These are phyloP conservation scores for Dysmachus trigonus DNA, from an alignment of 2,888 invertebrate genomes.

Conservation along the genomic window DNA sequence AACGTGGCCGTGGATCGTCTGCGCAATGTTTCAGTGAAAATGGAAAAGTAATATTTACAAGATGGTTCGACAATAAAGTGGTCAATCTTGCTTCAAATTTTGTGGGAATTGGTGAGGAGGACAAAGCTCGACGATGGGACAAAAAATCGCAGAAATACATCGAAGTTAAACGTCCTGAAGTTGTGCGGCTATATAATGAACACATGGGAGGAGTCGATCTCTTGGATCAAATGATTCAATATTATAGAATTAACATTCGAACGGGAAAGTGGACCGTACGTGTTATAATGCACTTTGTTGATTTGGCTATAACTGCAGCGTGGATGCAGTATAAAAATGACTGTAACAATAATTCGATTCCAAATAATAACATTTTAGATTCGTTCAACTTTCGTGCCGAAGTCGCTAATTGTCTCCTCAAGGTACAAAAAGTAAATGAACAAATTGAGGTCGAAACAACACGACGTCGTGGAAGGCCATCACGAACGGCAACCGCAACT, in stretches of 20 bases:
- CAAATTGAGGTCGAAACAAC: too few relatives aligned
- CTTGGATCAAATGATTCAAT: slow-evolving; percentile 50
- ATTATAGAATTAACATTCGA: slow-evolving; percentile 50
- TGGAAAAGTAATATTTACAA: slow-evolving; percentile 9
- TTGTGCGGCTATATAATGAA: slow-evolving; percentile 53
- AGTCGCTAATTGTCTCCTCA: too few relatives aligned
- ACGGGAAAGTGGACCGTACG: slow-evolving; percentile 49
- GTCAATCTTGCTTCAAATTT: slow-evolving; percentile 55
- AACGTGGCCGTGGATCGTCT: neutral
- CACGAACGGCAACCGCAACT: too few relatives aligned
- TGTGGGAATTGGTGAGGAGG: slow-evolving; percentile 51
- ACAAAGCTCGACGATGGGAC: slow-evolving; percentile 52
- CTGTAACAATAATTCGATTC: too few relatives aligned
- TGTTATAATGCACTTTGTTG: slow-evolving; percentile 25
- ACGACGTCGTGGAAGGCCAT: too few relatives aligned
- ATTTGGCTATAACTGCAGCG: too few relatives aligned
- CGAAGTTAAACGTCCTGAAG: slow-evolving; percentile 51
- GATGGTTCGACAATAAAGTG: slow-evolving; percentile 55
- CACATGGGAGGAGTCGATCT: slow-evolving; percentile 55
- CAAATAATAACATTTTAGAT: too few relatives aligned
- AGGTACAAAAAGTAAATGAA: too few relatives aligned
- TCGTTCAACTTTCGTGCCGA: too few relatives aligned
- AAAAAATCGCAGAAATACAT: slow-evolving; percentile 50
- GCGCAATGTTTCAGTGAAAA: neutral
- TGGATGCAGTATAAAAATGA: too few relatives aligned